Evolutionary conservation across 1,140 invertebrate species (phyloP), one percentile per base, ranked within the genome.

Genomic region (Cherax destructor): DNA sequence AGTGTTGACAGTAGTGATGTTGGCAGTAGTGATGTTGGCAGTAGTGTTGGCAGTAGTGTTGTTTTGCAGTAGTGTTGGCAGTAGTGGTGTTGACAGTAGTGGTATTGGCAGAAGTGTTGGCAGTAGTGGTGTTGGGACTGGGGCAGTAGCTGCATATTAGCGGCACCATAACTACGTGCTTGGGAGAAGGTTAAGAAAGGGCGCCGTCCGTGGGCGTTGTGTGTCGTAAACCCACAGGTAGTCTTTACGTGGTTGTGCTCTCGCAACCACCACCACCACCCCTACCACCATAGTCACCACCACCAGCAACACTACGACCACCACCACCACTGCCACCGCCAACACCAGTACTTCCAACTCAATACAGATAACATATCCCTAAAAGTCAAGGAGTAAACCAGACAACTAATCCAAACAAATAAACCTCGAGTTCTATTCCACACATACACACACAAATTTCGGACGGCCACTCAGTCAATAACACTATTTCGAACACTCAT

Each of bases 181-280:
- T 21, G 50, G 21, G 77, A 52, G 77, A 2, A 41, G 30, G 77
- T 79, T 49, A 79, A 52, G 77, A 50, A 47, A 79, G 77, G 77
- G 50, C 50, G 77, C 77, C 77, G 50, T 47, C 77, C 47, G 81
- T 9, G 80, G 16, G 18, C n/a, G 6, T 41, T 41, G 30, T 21
- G 41, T 10, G 6, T 83, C 81, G 81, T 69, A 61, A 65, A 61
- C 81, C 81, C 13, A 61, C 18, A 61, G 18, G 56, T 83, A 56
- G 80, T 41, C 41, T 47, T 47, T 47, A 65, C 59, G 52, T 69
- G 56, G 52, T 21, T 47, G 52, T 65, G 30, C 30, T 30, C 61
- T 30, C 24, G 11, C 61, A 5, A 5, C 50, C 56, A 21, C 11
- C 24, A 16, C 80, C n/a, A n/a, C n/a, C 80, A 3, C 50, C 59